These are phyloP conservation scores for Trachelus tabidus DNA, from an alignment of 2,888 invertebrate genomes.

Conservation along the genomic window DNA sequence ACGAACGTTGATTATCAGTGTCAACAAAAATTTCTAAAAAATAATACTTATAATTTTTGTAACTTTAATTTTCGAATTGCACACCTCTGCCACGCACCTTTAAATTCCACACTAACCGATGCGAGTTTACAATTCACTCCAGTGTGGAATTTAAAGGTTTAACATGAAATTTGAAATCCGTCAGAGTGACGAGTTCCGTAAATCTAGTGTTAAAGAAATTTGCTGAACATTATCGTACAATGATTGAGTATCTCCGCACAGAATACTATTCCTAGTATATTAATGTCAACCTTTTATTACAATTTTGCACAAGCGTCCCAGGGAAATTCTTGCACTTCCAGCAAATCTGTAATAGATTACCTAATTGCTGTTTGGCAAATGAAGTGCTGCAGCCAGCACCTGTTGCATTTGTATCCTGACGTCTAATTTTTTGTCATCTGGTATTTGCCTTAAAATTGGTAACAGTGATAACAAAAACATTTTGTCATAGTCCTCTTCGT, in stretches of 20 bases:
- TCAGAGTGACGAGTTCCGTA: too few species aligned
- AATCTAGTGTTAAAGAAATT: background rate
- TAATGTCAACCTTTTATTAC: too few species aligned
- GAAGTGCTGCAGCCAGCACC: conserved; percentile 37
- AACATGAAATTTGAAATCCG: too few species aligned
- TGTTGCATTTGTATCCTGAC: conserved; percentile 62
- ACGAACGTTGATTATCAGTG: too few species aligned
- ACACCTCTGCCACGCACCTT: too few species aligned
- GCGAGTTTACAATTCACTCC: too few species aligned
- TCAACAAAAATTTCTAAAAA: too few species aligned
- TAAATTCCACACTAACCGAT: too few species aligned
- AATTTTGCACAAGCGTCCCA: background rate
- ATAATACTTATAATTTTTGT: too few species aligned
- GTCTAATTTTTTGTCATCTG: conserved; percentile 57
- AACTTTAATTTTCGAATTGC: too few species aligned
- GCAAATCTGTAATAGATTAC: background rate
- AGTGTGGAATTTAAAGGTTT: too few species aligned
- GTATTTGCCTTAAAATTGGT: conserved; percentile 55
- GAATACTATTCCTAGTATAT: too few species aligned
- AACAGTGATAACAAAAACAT: conserved; percentile 60
- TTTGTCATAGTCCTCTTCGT: conserved; percentile 60
- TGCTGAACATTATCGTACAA: background rate
- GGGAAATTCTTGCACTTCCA: background rate
- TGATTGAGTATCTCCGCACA: background rate
- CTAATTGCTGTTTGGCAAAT: conserved; percentile 15